These are phyloP conservation scores for Drosophila vallismaia DNA, from an alignment of 2,888 invertebrate species.

Conservation along the genomic window DNA sequence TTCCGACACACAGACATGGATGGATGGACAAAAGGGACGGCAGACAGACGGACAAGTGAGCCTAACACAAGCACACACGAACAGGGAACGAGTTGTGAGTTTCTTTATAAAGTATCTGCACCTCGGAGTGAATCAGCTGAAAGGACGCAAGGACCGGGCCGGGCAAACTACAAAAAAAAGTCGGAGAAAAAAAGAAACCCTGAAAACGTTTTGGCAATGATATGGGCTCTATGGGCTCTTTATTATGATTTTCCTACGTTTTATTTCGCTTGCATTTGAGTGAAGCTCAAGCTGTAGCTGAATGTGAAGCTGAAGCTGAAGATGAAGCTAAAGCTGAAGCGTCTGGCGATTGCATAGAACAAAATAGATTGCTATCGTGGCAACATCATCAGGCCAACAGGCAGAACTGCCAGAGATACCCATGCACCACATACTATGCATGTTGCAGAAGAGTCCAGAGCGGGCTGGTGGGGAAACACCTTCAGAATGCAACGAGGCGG, in stretches of 20 bases:
- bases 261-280: constrained; percentile 50
- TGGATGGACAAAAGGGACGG: constrained; percentile 24
- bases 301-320: constrained; percentile 42
- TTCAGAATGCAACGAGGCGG: constrained; percentile 78
- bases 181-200: constrained; percentile 20
- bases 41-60: constrained; percentile 56
- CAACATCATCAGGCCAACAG: constrained; percentile 74
- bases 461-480: constrained; percentile 63
- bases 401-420: constrained; percentile 52
- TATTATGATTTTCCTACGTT: constrained; percentile 52
- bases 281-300: constrained; percentile 35
- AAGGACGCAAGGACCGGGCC: constrained; percentile 56
- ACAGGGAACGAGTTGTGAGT: constrained; percentile 63
- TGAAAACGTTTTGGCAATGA: constrained; percentile 58
- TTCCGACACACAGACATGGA: constrained; percentile 27
- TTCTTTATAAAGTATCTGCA: constrained; percentile 56
- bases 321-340: constrained; percentile 39
- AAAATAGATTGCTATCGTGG: constrained; percentile 80
- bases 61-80: constrained; percentile 31
- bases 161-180: constrained; percentile 22
- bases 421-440: constrained; percentile 29
- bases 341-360: constrained; percentile 69
- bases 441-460: constrained; percentile 14
- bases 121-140: constrained; percentile 70
- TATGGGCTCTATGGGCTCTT: constrained; percentile 63